Conservation (phyloP, 2,113 vertebrate genomes). For the Nansenia antarctica region DNA sequence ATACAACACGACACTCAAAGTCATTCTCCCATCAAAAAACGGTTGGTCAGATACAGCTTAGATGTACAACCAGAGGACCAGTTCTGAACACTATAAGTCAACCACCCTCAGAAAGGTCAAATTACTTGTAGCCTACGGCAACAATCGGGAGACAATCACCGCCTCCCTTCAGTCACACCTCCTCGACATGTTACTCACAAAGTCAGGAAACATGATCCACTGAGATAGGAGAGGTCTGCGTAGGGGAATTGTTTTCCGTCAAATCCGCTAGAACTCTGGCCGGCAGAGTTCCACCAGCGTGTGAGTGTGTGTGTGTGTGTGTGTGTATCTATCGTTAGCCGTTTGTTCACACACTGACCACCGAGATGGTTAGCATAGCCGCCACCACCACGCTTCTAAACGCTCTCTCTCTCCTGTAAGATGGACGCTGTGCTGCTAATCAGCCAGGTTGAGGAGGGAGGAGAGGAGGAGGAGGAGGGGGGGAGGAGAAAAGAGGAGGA, state of each 20-base stretch:
- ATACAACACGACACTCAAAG: no score
- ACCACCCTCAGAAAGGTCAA: no score
- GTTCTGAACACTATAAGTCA: no score
- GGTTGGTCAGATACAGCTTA: background rate
- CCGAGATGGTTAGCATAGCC: conserved; percentile 6
- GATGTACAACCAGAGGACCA: background rate
- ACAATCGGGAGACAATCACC: no score
- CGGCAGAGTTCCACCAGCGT: conserved; percentile 4
- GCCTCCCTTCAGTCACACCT: background rate
- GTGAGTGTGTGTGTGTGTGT: background rate
- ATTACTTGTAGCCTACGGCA: no score
- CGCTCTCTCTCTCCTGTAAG: conserved; percentile 42
- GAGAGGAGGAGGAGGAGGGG: background rate
- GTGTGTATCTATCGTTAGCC: background rate
- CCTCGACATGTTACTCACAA: conserved; percentile 63
- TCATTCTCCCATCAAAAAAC: no score
- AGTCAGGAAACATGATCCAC: conserved; percentile 68
- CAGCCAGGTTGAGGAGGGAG: conserved; percentile 4
- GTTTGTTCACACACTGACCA: background rate
- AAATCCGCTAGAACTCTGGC: background rate
- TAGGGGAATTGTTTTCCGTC: conserved; percentile 10
- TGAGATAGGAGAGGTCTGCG: conserved; percentile 16
- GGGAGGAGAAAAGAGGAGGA: conserved; percentile 4
- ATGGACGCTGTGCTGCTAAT: conserved; percentile 61
- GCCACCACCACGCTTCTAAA: conserved; percentile 11